Evolutionary conservation across 2,797 vertebrate species (phyloP).

Genomic region (Danio tinwini): DNA sequence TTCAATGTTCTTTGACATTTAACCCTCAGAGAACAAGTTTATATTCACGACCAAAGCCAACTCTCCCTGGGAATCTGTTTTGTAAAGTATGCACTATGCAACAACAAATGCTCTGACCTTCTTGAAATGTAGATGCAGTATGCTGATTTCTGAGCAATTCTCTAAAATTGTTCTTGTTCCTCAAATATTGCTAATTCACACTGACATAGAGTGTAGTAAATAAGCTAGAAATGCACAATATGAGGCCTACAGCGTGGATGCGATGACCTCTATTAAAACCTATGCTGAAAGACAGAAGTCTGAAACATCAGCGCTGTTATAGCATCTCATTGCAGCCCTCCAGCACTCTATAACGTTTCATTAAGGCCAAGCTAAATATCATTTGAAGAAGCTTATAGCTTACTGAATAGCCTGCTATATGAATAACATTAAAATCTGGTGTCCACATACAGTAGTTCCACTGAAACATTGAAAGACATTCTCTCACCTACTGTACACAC

Average conservation of each 20-base stretch:
- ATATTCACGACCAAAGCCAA: neutral
- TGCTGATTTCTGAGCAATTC: neutral
- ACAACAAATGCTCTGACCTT: neutral
- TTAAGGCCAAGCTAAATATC: neutral
- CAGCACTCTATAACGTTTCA: slow-evolving; percentile 3
- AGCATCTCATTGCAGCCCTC: neutral
- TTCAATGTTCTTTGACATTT: slow-evolving; percentile 7
- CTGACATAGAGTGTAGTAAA: slow-evolving; percentile 19
- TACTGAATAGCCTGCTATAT: neutral
- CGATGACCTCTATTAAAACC: neutral
- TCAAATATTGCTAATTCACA: neutral
- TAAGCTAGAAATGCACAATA: neutral
- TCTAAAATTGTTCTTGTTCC: too few relatives aligned
- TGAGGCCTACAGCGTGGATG: neutral
- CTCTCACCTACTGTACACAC: neutral
- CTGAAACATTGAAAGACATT: neutral
- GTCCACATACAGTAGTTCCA: neutral
- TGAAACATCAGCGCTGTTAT: neutral
- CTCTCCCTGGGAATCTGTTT: neutral
- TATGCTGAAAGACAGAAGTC: neutral
- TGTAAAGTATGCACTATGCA: neutral
- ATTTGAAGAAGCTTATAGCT: neutral
- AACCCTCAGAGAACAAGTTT: slow-evolving; percentile 1
- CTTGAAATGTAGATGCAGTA: neutral
- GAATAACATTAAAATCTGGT: neutral